Conservation (phyloP, 2,113 vertebrate species). For the Balaenoptera acutorostrata region DNA sequence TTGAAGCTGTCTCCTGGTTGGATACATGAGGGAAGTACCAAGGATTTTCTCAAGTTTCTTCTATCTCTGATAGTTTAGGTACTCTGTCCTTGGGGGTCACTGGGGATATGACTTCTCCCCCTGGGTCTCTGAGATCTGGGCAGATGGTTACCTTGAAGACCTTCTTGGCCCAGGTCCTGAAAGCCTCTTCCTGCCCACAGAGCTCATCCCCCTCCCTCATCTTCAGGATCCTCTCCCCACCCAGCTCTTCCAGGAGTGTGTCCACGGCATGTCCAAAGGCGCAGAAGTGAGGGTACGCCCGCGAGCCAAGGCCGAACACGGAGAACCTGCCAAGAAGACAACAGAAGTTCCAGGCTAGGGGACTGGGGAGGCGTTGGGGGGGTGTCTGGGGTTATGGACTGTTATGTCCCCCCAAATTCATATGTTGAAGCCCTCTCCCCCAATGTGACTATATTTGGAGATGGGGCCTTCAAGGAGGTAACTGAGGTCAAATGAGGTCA, state of each 20-base stretch:
- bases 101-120: background rate
- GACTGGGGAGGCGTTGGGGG: accelerated
- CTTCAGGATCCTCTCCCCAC: slow-evolving; percentile 95
- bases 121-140: background rate
- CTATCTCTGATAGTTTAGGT: background rate
- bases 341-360: background rate
- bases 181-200: slow-evolving; percentile 97
- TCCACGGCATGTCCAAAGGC: slow-evolving; percentile 97
- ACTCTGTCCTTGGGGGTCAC: background rate
- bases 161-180: slow-evolving; percentile 98
- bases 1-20: background rate
- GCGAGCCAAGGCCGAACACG: slow-evolving; percentile 95
- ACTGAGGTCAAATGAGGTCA: background rate
- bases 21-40: background rate
- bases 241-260: slow-evolving; percentile 96
- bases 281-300: slow-evolving; percentile 98
- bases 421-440: background rate
- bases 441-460: background rate
- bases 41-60: background rate
- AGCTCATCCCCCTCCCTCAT: slow-evolving; percentile 99
- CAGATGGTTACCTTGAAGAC: slow-evolving; percentile 92
- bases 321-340: slow-evolving; percentile 86
- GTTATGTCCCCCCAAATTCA: background rate
- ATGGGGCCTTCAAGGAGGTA: background rate
- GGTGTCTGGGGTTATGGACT: background rate